Evolutionary conservation across 2,113 vertebrate species (phyloP).

Genomic region (Hucho hucho): DNA sequence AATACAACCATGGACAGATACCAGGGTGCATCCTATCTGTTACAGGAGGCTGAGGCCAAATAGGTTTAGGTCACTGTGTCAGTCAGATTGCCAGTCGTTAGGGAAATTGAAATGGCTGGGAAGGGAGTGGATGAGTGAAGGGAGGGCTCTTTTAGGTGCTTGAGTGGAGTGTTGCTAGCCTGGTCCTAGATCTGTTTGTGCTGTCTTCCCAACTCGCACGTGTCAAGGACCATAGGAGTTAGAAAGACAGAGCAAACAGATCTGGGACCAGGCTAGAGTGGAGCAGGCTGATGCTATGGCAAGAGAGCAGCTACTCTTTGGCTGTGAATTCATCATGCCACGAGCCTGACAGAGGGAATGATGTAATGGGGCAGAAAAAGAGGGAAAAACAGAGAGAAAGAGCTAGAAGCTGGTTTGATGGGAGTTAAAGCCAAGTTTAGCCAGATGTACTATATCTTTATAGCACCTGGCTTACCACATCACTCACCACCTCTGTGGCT

Average conservation of each 20-base stretch:
- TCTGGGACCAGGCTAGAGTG: not conserved
- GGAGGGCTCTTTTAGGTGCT: not conserved
- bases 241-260: not conserved
- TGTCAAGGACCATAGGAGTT: not conserved
- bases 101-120: not conserved
- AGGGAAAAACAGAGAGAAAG: slow-evolving; percentile 33
- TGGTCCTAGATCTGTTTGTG: not conserved
- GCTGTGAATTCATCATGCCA: slow-evolving; percentile 11
- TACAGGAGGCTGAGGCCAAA: not conserved
- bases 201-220: not conserved
- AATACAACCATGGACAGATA: no score
- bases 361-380: slow-evolving; percentile 48
- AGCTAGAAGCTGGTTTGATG: slow-evolving; percentile 39
- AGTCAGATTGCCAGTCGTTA: no score
- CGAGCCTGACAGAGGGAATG: slow-evolving; percentile 21
- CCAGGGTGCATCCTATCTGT: no score
- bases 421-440: slow-evolving; percentile 6
- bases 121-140: not conserved
- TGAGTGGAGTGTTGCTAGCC: not conserved
- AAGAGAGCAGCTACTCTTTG: not conserved
- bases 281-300: slow-evolving; percentile 8
- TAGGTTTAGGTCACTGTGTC: not conserved
- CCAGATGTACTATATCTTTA: not conserved
- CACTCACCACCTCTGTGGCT: slow-evolving; percentile 10
- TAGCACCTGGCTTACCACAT: not conserved